Evolutionary conservation across 2,797 vertebrate genomes (phyloP), one percentile per base, ranked within the genome.

Genomic region (Muraenolepis orangiensis): DNA sequence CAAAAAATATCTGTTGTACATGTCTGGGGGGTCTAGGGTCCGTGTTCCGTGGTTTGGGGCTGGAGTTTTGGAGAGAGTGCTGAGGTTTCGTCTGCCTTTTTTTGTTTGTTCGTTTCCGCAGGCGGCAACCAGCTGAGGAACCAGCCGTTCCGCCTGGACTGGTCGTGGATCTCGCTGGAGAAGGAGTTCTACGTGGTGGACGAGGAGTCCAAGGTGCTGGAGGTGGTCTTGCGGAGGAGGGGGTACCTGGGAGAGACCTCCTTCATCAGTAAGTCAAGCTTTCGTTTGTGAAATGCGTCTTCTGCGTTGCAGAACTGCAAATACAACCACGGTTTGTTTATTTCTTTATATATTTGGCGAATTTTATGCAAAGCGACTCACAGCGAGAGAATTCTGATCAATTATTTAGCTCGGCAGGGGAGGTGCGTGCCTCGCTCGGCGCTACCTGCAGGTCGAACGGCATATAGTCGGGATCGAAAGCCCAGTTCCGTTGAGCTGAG

Each of bases 161-260:
- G 97, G 97, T 95, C 96, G 16, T 99, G 97, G 97, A 97, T 99
- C 81, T 98, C 96, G 6, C 89, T 99, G 74, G 97, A 97, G 90
- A 97, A 94, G 78, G 92, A 96, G 4, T 92, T 93, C 84, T 96
- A 97, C 23, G 87, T 95, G 78, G 91, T 98, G 86, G 93, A 98
- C 4, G 97, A 99, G 81, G 95, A 97, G 67, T 88, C 90, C 79
- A 98, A 94, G 87, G 95, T 94, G 85, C 89, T 98, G 82, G 97
- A 97, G 84, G 91, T 98, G 77, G 81, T 93, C 80, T 93, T 99
- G 77, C 96, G 92, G 81, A 94, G 97, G 13, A 95, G 97, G 77
- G 97, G 97, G 20, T 98, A 96, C 84, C 91, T 98, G 70, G 97
- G 96, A 72, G 97, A 99, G 92, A 99, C 97, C 0, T 98, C 96